These are phyloP conservation scores for Phaedon cochleariae DNA, from an alignment of 2,888 invertebrate species.

Conservation along the genomic window DNA sequence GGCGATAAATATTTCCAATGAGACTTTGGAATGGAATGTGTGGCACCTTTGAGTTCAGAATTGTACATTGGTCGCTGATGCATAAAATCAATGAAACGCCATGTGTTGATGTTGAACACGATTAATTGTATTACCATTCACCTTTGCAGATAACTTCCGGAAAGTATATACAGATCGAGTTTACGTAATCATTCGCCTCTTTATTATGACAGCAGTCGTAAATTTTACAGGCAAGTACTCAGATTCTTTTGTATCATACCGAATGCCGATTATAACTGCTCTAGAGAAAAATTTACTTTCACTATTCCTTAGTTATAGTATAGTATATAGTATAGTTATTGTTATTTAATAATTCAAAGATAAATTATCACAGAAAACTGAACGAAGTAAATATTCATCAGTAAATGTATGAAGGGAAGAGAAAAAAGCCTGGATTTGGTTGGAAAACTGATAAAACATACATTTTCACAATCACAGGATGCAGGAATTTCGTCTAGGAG, in stretches of 20 bases:
- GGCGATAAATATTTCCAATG: too few relatives aligned
- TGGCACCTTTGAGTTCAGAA: neutral
- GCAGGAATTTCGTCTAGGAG: too few relatives aligned
- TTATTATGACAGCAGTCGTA: constrained; percentile 1
- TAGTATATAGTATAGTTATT: neutral
- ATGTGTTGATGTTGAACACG: neutral
- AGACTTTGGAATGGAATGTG: neutral
- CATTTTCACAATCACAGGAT: too few relatives aligned
- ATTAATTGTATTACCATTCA: neutral
- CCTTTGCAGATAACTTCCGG: neutral
- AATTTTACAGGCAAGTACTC: neutral
- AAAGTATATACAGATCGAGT: neutral
- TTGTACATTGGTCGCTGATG: neutral
- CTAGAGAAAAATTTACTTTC: neutral
- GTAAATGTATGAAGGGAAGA: too few relatives aligned
- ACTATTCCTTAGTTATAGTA: neutral
- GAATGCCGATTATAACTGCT: neutral
- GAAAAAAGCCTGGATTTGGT: too few relatives aligned
- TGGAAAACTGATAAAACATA: too few relatives aligned
- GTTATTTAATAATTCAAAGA: neutral
- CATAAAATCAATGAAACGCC: neutral
- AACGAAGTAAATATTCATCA: too few relatives aligned
- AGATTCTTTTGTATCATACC: neutral
- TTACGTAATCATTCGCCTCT: constrained; percentile 4
- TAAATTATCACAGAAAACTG: neutral